Conservation (phyloP, 2,113 vertebrate species). For the Zapus hudsonius region DNA sequence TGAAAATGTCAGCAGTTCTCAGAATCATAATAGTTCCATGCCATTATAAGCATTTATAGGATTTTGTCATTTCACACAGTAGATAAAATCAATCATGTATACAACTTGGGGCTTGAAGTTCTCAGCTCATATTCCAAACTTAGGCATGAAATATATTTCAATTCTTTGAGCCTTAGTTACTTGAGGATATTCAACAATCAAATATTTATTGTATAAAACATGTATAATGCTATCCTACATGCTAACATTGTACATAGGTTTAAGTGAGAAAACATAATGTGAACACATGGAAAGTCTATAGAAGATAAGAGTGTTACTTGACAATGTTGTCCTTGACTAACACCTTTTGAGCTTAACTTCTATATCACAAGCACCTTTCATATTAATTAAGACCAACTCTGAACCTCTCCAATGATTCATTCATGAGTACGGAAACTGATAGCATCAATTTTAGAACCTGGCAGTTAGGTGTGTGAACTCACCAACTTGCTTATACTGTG, state of each 20-base stretch:
- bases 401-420: neutral
- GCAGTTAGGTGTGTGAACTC: neutral
- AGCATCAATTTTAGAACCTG: neutral
- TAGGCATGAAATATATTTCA: neutral
- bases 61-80: slow-evolving; percentile 12
- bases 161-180: neutral
- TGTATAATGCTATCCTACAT: neutral
- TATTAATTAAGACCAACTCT: neutral
- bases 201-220: slow-evolving; percentile 21
- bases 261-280: neutral
- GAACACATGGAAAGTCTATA: neutral
- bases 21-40: neutral
- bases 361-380: neutral
- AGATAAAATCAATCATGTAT: neutral
- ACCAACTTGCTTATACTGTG: neutral
- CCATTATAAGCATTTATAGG: neutral
- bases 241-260: neutral
- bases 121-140: neutral
- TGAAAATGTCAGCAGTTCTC: neutral
- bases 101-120: slow-evolving; percentile 50
- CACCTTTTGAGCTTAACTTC: neutral
- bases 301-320: neutral
- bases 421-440: neutral
- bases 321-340: neutral
- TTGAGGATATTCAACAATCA: neutral